phyloP scores from a whole-genome alignment of 2,113 vertebrate species.

The Saguinus imperator region DNA sequence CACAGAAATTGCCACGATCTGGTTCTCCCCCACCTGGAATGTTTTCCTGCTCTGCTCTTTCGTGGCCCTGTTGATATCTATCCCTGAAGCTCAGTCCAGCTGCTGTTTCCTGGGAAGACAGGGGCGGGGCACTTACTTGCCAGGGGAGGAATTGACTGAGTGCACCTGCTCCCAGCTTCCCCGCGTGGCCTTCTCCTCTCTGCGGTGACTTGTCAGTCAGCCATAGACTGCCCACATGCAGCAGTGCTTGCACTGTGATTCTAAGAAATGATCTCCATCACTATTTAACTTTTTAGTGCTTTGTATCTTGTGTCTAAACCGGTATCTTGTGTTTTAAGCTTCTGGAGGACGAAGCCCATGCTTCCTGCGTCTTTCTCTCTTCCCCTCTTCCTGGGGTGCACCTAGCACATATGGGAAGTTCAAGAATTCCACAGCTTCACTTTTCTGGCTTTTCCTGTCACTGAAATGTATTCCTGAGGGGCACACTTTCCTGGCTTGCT shows the following conservation, averaged over 20 bases:
- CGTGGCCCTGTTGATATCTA: neutral
- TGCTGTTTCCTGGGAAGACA: no score
- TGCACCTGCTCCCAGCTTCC: neutral
- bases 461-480: neutral
- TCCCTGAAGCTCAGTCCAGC: neutral
- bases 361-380: neutral
- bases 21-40: neutral
- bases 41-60: neutral
- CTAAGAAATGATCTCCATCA: neutral
- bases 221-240: no score
- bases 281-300: neutral
- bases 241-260: neutral
- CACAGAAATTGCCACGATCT: rapidly evolving
- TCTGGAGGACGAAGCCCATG: neutral
- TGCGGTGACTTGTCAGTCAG: no score
- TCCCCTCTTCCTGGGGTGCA: neutral
- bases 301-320: neutral
- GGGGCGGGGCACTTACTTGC: neutral
- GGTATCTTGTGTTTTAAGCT: neutral
- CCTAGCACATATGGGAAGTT: neutral
- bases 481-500: neutral
- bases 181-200: neutral
- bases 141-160: no score
- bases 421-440: neutral
- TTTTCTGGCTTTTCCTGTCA: neutral